Percentiles rank a stretch among this genome's conserved stretches.
These are phyloP conservation scores for Lutraria rhynchaena DNA, from an alignment of 1,140 invertebrate species.

Conservation along the genomic window DNA sequence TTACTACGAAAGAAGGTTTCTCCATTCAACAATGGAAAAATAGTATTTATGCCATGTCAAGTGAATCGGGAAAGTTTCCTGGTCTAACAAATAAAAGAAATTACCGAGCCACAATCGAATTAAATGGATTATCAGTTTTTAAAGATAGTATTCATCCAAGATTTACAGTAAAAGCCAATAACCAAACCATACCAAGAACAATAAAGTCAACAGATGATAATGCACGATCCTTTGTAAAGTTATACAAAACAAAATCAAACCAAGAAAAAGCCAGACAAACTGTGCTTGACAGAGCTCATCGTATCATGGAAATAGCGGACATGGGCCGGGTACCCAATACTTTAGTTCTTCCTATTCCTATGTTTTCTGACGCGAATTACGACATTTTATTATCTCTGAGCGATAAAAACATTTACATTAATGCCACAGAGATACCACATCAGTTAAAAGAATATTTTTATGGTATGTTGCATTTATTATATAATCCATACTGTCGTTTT, in stretches of 20 bases:
- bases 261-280: not conserved
- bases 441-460: no score
- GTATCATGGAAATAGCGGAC: slow-evolving; percentile 4
- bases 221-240: not conserved
- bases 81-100: not conserved
- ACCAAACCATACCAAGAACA: not conserved
- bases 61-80: not conserved
- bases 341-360: slow-evolving; percentile 18
- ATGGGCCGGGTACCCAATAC: slow-evolving; percentile 1
- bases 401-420: no score
- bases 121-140: slow-evolving; percentile 20
- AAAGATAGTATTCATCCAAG: slow-evolving; percentile 8
- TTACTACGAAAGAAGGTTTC: not conserved
- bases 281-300: not conserved
- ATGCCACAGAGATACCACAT: no score
- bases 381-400: no score
- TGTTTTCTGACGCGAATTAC: no score
- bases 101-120: slow-evolving; percentile 27
- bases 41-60: not conserved
- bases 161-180: slow-evolving; percentile 1
- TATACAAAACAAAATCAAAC: not conserved
- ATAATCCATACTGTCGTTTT: no score
- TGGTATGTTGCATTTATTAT: no score
- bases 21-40: not conserved
- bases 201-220: slow-evolving; percentile 20